These are phyloP conservation scores for Germaria angustata DNA, from an alignment of 2,888 invertebrate genomes.

Conservation along the genomic window DNA sequence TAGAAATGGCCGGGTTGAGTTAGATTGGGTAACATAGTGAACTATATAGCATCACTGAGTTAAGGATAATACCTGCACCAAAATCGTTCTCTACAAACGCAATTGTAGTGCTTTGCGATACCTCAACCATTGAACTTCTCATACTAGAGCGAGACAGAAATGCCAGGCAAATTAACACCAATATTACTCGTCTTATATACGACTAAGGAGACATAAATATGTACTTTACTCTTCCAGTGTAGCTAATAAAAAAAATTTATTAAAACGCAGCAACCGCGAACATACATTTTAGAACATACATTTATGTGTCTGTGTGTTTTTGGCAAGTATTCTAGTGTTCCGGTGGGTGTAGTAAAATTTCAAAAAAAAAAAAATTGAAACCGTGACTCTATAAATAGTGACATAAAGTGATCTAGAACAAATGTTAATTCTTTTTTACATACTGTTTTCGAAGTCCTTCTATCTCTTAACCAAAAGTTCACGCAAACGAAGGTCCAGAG, in stretches of 20 bases:
- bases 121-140: no score
- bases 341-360: slow-evolving; percentile 22
- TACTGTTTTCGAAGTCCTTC: slow-evolving; percentile 20
- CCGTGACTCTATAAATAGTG: slow-evolving; percentile 52
- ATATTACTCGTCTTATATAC: no score
- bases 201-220: no score
- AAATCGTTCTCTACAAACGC: no score
- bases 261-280: background rate
- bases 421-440: slow-evolving; percentile 33
- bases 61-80: no score
- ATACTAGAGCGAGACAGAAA: no score
- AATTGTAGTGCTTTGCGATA: no score
- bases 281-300: background rate
- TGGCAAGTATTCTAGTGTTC: background rate
- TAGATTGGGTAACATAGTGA: no score
- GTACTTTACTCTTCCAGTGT: background rate
- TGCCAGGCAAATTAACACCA: no score
- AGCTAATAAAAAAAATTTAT: background rate
- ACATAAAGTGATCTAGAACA: slow-evolving; percentile 44
- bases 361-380: slow-evolving; percentile 36
- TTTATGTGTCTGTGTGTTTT: no score
- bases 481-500: background rate
- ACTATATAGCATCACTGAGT: no score
- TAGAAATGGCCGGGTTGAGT: no score
- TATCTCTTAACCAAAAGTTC: background rate